Evolutionary conservation across 2,888 invertebrate genomes (phyloP).

Genomic region (Eudasyphora cyanicolor): DNA sequence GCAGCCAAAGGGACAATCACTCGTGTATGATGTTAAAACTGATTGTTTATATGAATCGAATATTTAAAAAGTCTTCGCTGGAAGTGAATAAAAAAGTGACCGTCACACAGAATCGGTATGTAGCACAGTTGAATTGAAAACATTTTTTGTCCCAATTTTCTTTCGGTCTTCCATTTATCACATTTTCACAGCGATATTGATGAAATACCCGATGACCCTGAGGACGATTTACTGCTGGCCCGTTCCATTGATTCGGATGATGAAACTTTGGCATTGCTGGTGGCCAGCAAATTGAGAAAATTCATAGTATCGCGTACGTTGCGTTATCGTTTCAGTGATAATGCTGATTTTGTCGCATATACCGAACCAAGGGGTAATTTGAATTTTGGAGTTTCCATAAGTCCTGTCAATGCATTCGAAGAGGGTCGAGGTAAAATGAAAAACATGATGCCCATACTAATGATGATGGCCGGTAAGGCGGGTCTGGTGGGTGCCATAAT

Average conservation of each 20-base stretch:
- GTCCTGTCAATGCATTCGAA: slow-evolving; percentile 82
- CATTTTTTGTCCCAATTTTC: background rate
- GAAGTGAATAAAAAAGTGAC: slow-evolving; percentile 89
- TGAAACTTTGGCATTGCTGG: slow-evolving; percentile 83
- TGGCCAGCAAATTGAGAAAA: slow-evolving; percentile 88
- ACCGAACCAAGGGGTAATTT: slow-evolving; percentile 85
- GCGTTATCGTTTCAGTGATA: slow-evolving; percentile 89
- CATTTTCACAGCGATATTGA: slow-evolving; percentile 71
- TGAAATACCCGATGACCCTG: slow-evolving; percentile 80
- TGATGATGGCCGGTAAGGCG: slow-evolving; percentile 89
- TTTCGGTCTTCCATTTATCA: background rate
- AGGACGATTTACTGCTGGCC: slow-evolving; percentile 82
- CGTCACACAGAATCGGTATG: slow-evolving; percentile 86
- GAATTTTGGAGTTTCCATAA: slow-evolving; percentile 85
- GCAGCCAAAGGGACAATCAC: slow-evolving; percentile 88
- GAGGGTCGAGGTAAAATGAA: slow-evolving; percentile 88
- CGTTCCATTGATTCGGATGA: slow-evolving; percentile 81
- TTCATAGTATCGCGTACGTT: slow-evolving; percentile 89
- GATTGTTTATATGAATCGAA: slow-evolving; percentile 90
- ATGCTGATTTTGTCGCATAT: slow-evolving; percentile 88
- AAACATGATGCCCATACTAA: slow-evolving; percentile 86
- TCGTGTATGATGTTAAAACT: slow-evolving; percentile 91
- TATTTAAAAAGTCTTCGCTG: slow-evolving; percentile 89
- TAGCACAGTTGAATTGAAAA: background rate
- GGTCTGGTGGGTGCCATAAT: slow-evolving; percentile 90